Evolutionary conservation across 2,888 invertebrate genomes (phyloP).

Genomic region (Chloroclysta siterata): DNA sequence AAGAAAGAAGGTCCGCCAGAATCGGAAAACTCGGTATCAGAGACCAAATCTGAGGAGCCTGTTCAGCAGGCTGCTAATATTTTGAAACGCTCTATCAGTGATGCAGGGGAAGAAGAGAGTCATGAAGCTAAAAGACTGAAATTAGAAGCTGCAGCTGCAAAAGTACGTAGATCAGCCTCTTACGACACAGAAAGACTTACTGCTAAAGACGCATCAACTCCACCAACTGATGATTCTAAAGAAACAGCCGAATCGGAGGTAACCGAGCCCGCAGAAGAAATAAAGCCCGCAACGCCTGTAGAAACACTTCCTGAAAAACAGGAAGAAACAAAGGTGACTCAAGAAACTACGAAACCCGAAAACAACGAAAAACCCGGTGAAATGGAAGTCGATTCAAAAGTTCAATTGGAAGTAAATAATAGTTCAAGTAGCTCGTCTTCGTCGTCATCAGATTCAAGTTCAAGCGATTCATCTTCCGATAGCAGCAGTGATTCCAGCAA

Average conservation of each 20-base stretch:
- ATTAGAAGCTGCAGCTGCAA: constrained; percentile 74
- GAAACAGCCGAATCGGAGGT: constrained; percentile 40
- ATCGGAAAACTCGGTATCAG: constrained; percentile 46
- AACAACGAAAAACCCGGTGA: constrained; percentile 40
- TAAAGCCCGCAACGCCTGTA: constrained; percentile 29
- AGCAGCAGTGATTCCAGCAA: constrained; percentile 80
- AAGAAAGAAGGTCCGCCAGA: constrained; percentile 62
- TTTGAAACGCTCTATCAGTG: constrained; percentile 77
- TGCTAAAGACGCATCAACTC: constrained; percentile 51
- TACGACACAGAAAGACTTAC: constrained; percentile 71
- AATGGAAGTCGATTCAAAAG: constrained; percentile 41
- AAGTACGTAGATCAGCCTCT: constrained; percentile 75
- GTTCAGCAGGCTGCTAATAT: constrained; percentile 78
- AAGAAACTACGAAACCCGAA: constrained; percentile 22
- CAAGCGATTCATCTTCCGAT: constrained; percentile 82
- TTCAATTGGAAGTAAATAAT: constrained; percentile 33
- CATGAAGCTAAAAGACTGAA: constrained; percentile 72
- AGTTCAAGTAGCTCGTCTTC: constrained; percentile 74
- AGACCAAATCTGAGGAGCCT: constrained; percentile 59
- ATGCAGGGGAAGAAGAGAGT: constrained; percentile 76
- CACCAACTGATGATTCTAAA: constrained; percentile 41
- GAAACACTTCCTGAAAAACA: constrained; percentile 18
- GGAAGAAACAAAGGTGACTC: constrained; percentile 26
- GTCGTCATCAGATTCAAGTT: constrained; percentile 83
- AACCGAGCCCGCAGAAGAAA: constrained; percentile 32